Percentiles rank a stretch among this genome's conserved stretches.
These are phyloP conservation scores for Cantharis lateralis DNA, from an alignment of 2,888 invertebrate species.

Conservation along the genomic window DNA sequence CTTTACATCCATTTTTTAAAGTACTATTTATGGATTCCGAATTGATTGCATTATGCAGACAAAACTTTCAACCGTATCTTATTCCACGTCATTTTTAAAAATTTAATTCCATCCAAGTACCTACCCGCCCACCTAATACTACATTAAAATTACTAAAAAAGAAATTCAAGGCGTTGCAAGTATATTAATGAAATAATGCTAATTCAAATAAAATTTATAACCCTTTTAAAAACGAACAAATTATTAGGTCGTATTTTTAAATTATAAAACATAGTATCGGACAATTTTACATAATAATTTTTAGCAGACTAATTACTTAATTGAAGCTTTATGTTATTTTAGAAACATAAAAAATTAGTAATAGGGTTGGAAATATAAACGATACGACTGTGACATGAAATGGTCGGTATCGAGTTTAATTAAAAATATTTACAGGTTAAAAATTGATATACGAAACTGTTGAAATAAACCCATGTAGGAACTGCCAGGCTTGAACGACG, in stretches of 20 bases:
- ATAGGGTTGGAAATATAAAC: slow-evolving; percentile 9
- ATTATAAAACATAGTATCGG: slow-evolving; percentile 8
- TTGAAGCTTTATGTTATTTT: slow-evolving; percentile 28
- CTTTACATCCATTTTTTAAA: slow-evolving; percentile 43
- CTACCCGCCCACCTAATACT: too few species aligned
- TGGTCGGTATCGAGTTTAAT: background rate
- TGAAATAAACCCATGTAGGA: too few species aligned
- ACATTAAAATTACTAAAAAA: background rate
- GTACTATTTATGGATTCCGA: slow-evolving; percentile 39
- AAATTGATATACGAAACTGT: background rate
- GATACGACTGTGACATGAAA: background rate
- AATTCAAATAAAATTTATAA: background rate
- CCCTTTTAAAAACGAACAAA: slow-evolving; percentile 1
- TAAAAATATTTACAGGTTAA: background rate
- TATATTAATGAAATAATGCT: background rate
- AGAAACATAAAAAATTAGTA: slow-evolving; percentile 22
- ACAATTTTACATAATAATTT: slow-evolving; percentile 19
- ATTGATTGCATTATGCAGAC: slow-evolving; percentile 35
- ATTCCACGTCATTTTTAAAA: background rate
- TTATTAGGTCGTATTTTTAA: slow-evolving; percentile 1
- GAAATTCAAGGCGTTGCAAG: background rate
- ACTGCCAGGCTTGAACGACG: too few species aligned
- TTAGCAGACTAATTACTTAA: slow-evolving; percentile 32
- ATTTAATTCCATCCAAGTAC: background rate
- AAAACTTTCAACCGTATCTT: background rate